A percentile compares a stretch with the other conserved stretches of the same genome.
Conservation (phyloP, 2,888 invertebrate species). For the Prenolepis imparis region DNA sequence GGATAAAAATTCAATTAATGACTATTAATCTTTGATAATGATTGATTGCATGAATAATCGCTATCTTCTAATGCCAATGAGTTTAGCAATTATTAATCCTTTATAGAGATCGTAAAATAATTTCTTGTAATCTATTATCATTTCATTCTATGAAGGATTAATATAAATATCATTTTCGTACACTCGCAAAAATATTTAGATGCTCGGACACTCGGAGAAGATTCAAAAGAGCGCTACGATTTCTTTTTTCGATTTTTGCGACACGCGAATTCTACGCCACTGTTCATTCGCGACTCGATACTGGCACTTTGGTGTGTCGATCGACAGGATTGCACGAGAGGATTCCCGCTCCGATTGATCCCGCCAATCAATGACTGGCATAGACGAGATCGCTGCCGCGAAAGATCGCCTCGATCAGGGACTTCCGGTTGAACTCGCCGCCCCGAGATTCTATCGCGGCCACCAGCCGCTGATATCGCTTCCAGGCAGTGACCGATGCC, state of each 20-base stretch:
- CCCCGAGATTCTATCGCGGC: conserved; percentile 80
- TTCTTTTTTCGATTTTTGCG: not conserved
- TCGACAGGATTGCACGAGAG: conserved; percentile 55
- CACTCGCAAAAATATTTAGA: not conserved
- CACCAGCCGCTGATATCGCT: conserved; percentile 81
- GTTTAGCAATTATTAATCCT: not conserved
- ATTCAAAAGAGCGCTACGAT: not conserved
- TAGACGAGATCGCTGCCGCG: conserved; percentile 83
- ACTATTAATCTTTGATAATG: not conserved
- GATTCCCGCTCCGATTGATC: not conserved
- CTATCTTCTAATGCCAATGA: not conserved
- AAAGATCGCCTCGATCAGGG: conserved; percentile 83
- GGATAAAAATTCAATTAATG: not conserved
- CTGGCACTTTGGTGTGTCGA: conserved; percentile 68
- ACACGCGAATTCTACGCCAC: conserved; percentile 47
- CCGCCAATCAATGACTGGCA: conserved; percentile 73
- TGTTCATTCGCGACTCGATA: conserved; percentile 49
- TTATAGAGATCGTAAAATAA: not conserved
- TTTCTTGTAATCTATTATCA: not conserved
- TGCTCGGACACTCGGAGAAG: not conserved
- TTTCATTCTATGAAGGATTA: not conserved
- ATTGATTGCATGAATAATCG: not conserved
- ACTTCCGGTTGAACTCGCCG: conserved; percentile 79
- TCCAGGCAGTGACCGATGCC: conserved; percentile 83
- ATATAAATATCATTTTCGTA: not conserved